Evolutionary conservation across 2,797 vertebrate genomes (phyloP).

Genomic region (Propithecus perrieri): DNA sequence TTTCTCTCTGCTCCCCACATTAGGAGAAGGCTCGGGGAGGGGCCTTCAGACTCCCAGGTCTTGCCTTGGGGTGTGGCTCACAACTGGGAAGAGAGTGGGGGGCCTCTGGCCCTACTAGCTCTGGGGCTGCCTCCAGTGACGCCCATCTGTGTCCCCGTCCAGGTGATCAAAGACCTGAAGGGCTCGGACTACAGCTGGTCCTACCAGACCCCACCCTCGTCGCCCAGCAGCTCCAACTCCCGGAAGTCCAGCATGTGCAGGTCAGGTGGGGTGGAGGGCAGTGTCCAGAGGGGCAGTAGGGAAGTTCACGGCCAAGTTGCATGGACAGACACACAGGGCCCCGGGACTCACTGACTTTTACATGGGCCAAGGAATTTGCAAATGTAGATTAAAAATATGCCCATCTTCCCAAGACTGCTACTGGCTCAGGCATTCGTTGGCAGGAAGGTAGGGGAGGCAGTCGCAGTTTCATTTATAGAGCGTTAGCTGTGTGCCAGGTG

Average conservation of each 20-base stretch:
- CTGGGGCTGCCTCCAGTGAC: background rate
- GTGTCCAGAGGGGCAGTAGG: background rate
- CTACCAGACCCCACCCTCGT: constrained; percentile 97
- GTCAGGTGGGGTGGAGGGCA: constrained; percentile 75
- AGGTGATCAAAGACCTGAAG: constrained; percentile 98
- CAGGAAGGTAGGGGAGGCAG: background rate
- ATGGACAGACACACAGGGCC: background rate
- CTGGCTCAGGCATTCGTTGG: rapidly evolving
- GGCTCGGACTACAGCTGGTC: constrained; percentile 98
- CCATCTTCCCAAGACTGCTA: rapidly evolving
- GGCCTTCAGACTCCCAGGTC: background rate
- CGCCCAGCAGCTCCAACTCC: constrained; percentile 95
- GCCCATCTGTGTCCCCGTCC: background rate
- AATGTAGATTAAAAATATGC: rapidly evolving
- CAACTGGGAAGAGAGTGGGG: background rate
- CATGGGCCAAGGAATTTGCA: background rate
- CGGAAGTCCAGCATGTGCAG: constrained; percentile 99
- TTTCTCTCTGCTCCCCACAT: rapidly evolving
- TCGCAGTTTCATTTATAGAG: rapidly evolving
- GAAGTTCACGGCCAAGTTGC: background rate
- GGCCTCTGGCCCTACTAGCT: background rate
- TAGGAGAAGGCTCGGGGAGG: background rate
- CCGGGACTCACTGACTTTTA: background rate
- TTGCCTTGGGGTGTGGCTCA: background rate
- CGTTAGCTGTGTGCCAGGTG: rapidly evolving